Percentiles rank a stretch among this genome's conserved stretches.
These are phyloP conservation scores for Orthonevra nobilis DNA, from an alignment of 2,888 invertebrate genomes.

Conservation along the genomic window DNA sequence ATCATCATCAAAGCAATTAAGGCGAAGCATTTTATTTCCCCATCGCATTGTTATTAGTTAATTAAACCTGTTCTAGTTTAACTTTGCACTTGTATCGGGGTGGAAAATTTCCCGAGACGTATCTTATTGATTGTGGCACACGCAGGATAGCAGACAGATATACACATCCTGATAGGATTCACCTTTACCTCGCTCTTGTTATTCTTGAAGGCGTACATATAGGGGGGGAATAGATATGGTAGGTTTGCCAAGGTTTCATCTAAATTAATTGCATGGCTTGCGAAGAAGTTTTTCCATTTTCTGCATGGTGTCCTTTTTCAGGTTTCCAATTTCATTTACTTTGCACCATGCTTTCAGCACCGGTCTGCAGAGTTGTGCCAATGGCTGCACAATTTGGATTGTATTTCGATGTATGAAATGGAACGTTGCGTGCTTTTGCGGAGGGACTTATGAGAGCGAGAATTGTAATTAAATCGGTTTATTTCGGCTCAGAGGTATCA, in stretches of 20 bases:
- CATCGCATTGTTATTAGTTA: slow-evolving; percentile 55
- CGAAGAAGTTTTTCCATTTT: slow-evolving; percentile 76
- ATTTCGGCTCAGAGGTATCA: slow-evolving; percentile 27
- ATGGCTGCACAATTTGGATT: slow-evolving; percentile 23
- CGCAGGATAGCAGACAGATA: not conserved
- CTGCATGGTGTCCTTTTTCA: slow-evolving; percentile 75
- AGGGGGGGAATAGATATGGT: not conserved
- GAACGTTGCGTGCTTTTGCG: slow-evolving; percentile 1
- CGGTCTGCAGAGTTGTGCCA: slow-evolving; percentile 31
- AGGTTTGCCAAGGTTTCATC: slow-evolving; percentile 57
- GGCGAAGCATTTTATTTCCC: slow-evolving; percentile 6
- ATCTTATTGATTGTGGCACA: slow-evolving; percentile 32
- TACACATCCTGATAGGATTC: not conserved
- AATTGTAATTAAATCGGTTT: slow-evolving; percentile 60
- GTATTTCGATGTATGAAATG: not conserved
- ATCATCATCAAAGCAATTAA: slow-evolving; percentile 37
- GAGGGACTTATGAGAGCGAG: slow-evolving; percentile 13
- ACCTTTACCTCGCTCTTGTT: no score
- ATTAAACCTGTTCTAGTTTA: slow-evolving; percentile 44
- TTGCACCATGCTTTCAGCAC: slow-evolving; percentile 21
- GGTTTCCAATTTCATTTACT: slow-evolving; percentile 74
- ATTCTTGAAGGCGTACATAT: no score
- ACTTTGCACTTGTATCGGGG: slow-evolving; percentile 16
- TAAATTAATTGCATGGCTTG: slow-evolving; percentile 60
- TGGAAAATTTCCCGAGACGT: slow-evolving; percentile 34